Conservation (phyloP, 1,140 invertebrate species). For the Euwallacea fornicatus region DNA sequence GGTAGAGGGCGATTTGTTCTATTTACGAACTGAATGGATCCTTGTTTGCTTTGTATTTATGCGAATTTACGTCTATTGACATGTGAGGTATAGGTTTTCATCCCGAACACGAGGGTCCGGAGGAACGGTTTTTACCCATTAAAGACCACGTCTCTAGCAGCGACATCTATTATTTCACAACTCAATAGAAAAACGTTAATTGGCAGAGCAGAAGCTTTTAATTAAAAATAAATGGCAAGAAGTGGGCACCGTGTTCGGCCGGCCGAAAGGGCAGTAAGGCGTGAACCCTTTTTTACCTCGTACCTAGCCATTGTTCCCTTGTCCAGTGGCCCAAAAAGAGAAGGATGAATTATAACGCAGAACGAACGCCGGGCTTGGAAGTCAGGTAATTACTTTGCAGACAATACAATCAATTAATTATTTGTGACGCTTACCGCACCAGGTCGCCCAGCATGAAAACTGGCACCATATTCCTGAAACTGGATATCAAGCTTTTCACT, state of each 20-base stretch:
- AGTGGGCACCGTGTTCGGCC: constrained; percentile 36
- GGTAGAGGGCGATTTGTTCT: constrained; percentile 40
- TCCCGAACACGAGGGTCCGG: too few relatives aligned
- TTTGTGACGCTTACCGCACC: constrained; percentile 47
- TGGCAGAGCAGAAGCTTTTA: constrained; percentile 32
- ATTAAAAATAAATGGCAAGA: constrained; percentile 43
- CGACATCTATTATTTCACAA: too few relatives aligned
- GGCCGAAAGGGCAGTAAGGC: constrained; percentile 40
- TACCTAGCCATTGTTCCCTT: constrained; percentile 47
- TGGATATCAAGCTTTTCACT: too few relatives aligned
- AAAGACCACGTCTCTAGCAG: too few relatives aligned
- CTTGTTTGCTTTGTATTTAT: constrained; percentile 36
- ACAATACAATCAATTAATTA: constrained; percentile 55
- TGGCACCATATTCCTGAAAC: constrained; percentile 18
- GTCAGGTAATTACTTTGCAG: constrained; percentile 54
- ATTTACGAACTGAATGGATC: constrained; percentile 31
- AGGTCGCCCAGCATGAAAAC: constrained; percentile 42
- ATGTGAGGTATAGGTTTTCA: background rate
- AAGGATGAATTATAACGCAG: constrained; percentile 51
- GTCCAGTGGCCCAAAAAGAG: constrained; percentile 49
- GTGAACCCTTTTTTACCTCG: constrained; percentile 43
- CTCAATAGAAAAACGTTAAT: constrained; percentile 26
- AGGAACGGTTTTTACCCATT: too few relatives aligned
- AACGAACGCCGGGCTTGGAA: constrained; percentile 43
- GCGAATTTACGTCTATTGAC: constrained; percentile 16